Base-by-base conservation (phyloP, 2,113 vertebrate genomes). In the Leptobrachium ailaonicum region DNA sequence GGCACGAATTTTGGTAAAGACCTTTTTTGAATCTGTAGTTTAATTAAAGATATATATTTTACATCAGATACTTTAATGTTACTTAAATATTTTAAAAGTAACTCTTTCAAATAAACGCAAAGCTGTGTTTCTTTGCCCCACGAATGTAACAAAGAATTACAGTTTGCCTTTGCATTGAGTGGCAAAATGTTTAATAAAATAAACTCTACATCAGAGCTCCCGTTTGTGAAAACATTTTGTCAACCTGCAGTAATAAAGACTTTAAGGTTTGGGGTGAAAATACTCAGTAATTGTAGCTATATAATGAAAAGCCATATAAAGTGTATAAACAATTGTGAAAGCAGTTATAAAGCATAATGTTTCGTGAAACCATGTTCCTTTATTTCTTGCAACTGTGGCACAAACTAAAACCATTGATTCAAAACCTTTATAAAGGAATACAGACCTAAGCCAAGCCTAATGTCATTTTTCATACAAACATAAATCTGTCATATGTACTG, bases 21-120 rank as follows among this genome's bases (percentile, higher is more conserved):
- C 14, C 50, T 4, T 13, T 5, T 69, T 6, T 58, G 9, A 69
- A 44, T 45, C 53, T 53, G 8, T n/a, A 12, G n/a, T 12, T 66
- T 75, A 75, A 75, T 75, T 60, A 75, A 62, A 75, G n/a, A 75
- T 63, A 47, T 47, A 75, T n/a, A 13, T 4, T 75, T 62, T 74
- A 4, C 42, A 20, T 43, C 14, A 62, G 0, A 41, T 44, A 74
- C 11, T n/a, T 75, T 66, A 64, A 75, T 47, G n/a, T 8, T 66
- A 6, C 20, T 63, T 3, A 63, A 63, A 45, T n/a, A 4, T 75
- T 66, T 11, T 64, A 12, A 50, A 63, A 66, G 67, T 2, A 44
- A 62, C 54, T n/a, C n/a, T n/a, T 63, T 44, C 72, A 60, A 73
- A 73, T 73, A 60, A 74, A 64, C 4, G n/a, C 4, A 7, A 8